Conservation (phyloP, 2,888 invertebrate genomes). For the Lycia hirtaria region DNA sequence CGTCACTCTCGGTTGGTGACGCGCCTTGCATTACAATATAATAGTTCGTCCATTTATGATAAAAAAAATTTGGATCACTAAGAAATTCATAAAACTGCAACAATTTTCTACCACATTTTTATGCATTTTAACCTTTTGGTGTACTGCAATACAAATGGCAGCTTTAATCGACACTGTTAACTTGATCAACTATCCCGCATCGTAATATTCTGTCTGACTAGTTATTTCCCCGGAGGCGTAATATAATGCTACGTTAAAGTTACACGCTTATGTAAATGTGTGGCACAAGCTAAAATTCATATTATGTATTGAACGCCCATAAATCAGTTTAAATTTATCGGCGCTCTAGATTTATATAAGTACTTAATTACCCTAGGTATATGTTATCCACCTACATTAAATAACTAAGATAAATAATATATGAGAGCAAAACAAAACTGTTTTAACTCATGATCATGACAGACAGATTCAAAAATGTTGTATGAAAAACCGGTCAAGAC, state of each 20-base stretch:
- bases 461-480: background rate
- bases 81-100: too few species aligned
- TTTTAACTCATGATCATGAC: background rate
- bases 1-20: too few species aligned
- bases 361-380: too few species aligned
- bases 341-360: background rate
- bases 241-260: conserved; percentile 48
- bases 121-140: conserved; percentile 26
- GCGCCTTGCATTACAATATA: too few species aligned
- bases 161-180: conserved; percentile 39
- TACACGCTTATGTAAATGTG: conserved; percentile 36
- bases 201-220: conserved; percentile 53
- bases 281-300: conserved; percentile 1
- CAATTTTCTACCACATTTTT: too few species aligned
- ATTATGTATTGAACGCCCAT: background rate
- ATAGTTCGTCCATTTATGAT: too few species aligned
- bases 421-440: background rate
- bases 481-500: conserved; percentile 26
- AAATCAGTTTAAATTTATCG: background rate
- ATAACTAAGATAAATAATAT: background rate
- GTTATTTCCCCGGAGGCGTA: conserved; percentile 61
- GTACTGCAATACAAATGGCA: conserved; percentile 20
- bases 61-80: too few species aligned
- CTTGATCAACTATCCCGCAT: conserved; percentile 46
- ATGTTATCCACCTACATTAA: too few species aligned